Conservation (phyloP, 2,888 invertebrate species). For the Hipparchia sbordonii region DNA sequence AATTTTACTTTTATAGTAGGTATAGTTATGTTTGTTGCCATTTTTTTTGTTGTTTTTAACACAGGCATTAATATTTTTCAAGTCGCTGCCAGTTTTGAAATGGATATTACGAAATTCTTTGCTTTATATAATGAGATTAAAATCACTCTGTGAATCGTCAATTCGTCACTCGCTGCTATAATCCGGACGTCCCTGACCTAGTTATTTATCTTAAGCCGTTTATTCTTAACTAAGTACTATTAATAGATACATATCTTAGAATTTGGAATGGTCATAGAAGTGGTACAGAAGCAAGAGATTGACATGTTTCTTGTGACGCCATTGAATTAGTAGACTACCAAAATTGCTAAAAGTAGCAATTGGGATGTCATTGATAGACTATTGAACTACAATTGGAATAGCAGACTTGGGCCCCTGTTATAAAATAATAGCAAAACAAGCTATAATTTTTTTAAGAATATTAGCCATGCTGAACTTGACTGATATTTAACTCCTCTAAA, state of each 20-base stretch:
- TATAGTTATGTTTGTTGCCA: not conserved
- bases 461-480: too few species aligned
- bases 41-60: not conserved
- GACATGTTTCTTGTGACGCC: too few species aligned
- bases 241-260: not conserved
- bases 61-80: not conserved
- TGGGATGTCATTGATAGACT: too few species aligned
- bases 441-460: too few species aligned
- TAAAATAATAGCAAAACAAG: too few species aligned
- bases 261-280: not conserved
- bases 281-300: not conserved
- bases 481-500: too few species aligned
- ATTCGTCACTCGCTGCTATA: constrained; percentile 7
- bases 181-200: constrained; percentile 17
- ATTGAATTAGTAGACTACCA: too few species aligned
- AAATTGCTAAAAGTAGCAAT: too few species aligned
- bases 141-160: constrained; percentile 8
- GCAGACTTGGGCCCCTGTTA: too few species aligned
- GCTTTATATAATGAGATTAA: constrained; percentile 1
- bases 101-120: constrained; percentile 4
- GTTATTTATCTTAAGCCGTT: constrained; percentile 1
- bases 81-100: not conserved
- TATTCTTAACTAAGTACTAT: not conserved
- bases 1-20: too few species aligned
- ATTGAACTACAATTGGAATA: too few species aligned